These are phyloP conservation scores for Pemphredon lugubris DNA, from an alignment of 2,888 invertebrate genomes.

Conservation along the genomic window DNA sequence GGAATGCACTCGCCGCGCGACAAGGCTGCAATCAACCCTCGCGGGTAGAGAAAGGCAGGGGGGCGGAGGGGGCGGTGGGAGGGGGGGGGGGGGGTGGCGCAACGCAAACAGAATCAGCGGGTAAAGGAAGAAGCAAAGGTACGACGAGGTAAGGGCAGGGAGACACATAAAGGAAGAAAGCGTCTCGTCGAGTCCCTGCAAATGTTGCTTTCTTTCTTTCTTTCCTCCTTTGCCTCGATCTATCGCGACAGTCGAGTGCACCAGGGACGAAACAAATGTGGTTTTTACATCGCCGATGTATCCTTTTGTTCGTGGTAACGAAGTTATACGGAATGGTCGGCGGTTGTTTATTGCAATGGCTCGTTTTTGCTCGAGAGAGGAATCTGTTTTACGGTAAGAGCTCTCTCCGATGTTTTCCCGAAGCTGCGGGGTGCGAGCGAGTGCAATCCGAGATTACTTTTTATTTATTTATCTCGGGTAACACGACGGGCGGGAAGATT, in stretches of 20 bases:
- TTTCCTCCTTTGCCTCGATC: background rate
- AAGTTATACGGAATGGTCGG: background rate
- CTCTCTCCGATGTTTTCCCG: too few species aligned
- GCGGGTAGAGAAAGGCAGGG: too few species aligned
- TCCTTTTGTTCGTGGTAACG: background rate
- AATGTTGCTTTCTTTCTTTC: background rate
- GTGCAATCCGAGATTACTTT: too few species aligned
- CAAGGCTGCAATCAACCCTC: too few species aligned
- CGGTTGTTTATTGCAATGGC: too few species aligned
- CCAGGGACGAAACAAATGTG: background rate
- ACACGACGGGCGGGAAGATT: too few species aligned
- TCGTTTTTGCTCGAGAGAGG: too few species aligned
- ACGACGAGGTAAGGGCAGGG: slow-evolving; percentile 1
- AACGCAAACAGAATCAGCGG: slow-evolving; percentile 64
- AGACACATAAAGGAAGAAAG: background rate
- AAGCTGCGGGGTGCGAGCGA: too few species aligned
- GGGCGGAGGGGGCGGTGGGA: too few species aligned
- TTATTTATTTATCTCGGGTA: too few species aligned
- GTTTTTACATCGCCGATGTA: background rate
- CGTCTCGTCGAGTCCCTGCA: background rate
- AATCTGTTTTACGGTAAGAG: too few species aligned
- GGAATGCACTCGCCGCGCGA: too few species aligned
- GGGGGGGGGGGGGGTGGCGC: slow-evolving; percentile 56
- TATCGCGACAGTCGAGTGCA: background rate
- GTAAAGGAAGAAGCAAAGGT: slow-evolving; percentile 9